Evolutionary conservation across 2,797 vertebrate species (phyloP), one percentile per base, ranked within the genome.

Genomic region (Macropodus opercularis): DNA sequence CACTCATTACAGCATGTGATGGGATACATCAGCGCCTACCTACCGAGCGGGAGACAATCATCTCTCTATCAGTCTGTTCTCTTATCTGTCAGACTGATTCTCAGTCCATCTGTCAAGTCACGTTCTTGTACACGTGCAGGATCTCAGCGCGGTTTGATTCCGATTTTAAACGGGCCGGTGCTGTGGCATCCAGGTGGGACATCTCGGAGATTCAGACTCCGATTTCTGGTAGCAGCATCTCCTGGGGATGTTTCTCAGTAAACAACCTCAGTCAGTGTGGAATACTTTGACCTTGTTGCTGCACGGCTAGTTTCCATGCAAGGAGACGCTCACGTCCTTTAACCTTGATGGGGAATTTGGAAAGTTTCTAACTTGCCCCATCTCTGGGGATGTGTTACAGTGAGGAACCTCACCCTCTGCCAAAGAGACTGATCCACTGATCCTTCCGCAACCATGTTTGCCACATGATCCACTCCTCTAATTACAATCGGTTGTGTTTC

Each of bases 1-100:
- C 79, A 75, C 69, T 83, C 75, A 83, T 86, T 82, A 81, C 68
- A 52, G 63, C 54, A 42, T 53, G 67, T 75, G 75, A 79, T 78
- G 69, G 80, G 51, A 51, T 65, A 36, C 43, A 78, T 81, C 62
- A 51, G 52, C 34, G 60, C 55, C 29, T 49, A 53, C 62, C 55
- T 49, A 48, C 55, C 18, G 53, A 79, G 63, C 15, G 57, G 48
- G 57, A 72, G 62, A 58, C 51, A 42, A 44, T 77, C 65, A 52
- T 61, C 49, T 51, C 18, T 41, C 52, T 42, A 18, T 61, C 69
- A 50, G 27, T 51, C 62, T 52, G 38, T 38, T 36, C 48, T 22
- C 67, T 34, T 44, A 48, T 81, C 48, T 62, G 54, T 35, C 39
- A n/a, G 39, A 32, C 43, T 34, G 26, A 41, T 50, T 69, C 34